Percentiles rank a stretch among this genome's conserved stretches.
These are phyloP conservation scores for Microcebus murinus DNA, from an alignment of 2,113 vertebrate species.

Conservation along the genomic window DNA sequence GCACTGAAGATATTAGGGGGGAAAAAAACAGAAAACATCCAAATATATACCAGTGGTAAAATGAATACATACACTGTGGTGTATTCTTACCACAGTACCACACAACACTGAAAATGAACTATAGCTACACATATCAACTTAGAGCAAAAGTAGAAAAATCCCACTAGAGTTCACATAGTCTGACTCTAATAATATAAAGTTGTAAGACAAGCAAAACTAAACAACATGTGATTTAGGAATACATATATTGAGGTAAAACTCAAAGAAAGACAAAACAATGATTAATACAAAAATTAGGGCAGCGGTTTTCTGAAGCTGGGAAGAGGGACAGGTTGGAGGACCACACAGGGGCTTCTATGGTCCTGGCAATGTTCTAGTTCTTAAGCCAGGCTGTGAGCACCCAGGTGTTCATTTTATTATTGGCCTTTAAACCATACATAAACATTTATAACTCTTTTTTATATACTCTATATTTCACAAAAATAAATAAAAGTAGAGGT, in stretches of 20 bases:
- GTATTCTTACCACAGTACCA: not conserved
- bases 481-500: slow-evolving; percentile 17
- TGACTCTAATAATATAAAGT: not conserved
- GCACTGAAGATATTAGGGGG: not conserved
- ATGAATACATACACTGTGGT: not conserved
- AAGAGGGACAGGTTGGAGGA: not conserved
- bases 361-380: not conserved
- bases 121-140: not conserved
- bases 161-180: not conserved
- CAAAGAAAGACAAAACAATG: not conserved
- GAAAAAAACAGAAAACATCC: not conserved
- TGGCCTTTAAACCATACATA: slow-evolving; percentile 29
- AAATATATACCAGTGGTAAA: not conserved
- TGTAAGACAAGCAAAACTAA: not conserved
- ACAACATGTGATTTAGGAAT: not conserved
- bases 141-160: slow-evolving; percentile 28
- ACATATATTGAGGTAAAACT: not conserved
- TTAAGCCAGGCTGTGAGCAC: not conserved
- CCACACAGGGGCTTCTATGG: not conserved
- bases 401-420: not conserved
- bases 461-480: slow-evolving; percentile 1
- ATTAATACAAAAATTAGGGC: not conserved
- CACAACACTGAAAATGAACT: not conserved
- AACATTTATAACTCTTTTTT: slow-evolving; percentile 16
- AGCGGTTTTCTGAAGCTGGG: not conserved